Base-by-base conservation (phyloP, 2,888 invertebrate genomes). In the Acleris holmiana region DNA sequence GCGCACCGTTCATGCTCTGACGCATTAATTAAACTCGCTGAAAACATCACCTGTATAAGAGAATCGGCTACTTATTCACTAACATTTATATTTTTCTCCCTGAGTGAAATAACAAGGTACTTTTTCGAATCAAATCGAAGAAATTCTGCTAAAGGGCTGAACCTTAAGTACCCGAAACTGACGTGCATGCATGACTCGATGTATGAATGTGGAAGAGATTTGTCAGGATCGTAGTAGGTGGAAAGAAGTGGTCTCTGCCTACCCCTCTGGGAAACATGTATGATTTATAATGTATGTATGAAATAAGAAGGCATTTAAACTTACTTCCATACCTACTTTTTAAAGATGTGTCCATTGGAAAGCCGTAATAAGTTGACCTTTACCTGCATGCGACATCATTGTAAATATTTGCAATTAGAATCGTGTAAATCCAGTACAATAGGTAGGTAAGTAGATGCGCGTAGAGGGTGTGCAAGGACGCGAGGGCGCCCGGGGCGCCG, bases 381-480 rank as follows among this genome's bases (percentile, higher is more conserved):
- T 21, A 40, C 21, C 21, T 53, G 8, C 23, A 19, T 19, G 3
- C 53, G 47, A 23, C 41, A 54, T 56, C 55, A 21, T 29, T 50
- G 35, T 51, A 53, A 58, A 57, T 54, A 46, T 64, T 49, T 21
- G 19, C 58, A 59, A 59, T 64, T 64, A 64, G 64, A 59, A 23
- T 57, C n/a, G 53, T 44, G 58, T 58, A 63, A 51, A 62, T 62
- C 56, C 50, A 50, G 54, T 23, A 64, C 63, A 67, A 67, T 67
- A 61, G 60, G 50, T 68, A 68, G 69, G 55, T 68, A 68, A 68
- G 55, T 58, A 58, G 54, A 25, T 55, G 19, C 65, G 69, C 65
- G 69, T 62, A 67, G 76, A 83, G 82, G 83, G 86, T 85, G 83
- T 79, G 82, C 84, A 86, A 87, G 86, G 88, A 76, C 85, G 83